Base-by-base conservation (phyloP, 2,888 invertebrate genomes). In the Lacanobia oleracea region DNA sequence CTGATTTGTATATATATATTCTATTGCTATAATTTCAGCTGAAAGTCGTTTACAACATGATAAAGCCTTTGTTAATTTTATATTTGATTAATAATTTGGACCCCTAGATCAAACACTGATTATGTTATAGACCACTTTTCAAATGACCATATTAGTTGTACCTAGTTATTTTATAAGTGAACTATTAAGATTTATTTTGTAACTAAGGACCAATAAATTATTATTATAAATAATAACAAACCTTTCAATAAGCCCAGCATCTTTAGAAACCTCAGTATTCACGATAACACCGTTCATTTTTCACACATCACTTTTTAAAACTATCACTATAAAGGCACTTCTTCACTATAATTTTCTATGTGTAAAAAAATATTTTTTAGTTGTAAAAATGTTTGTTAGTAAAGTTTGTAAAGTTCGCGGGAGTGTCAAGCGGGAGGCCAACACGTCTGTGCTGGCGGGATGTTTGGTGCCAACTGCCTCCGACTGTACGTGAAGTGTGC, bases 231-330 rank as follows among this genome's bases (percentile, higher is more conserved):
- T 0, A 3, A 14, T 33, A 61, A 50, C 79, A 80, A 72, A 88
- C 90, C 88, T 89, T 83, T 93, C 91, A 81, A 88, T 82, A 73
- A 91, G 90, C 76, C 89, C 91, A 82, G 88, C 90, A 86, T 87
- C 90, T 81, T 90, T 89, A 67, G 78, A 79, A 67, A 88, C 85
- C 76, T 91, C 91, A 76, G 85, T 73, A 70, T 90, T 88, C 18
- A 88, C 76, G 2, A 89, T 84, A 48, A 92, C 86, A 77, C 92
- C 91, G 84, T 92, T 93, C 93, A 93, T 92, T 76, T 48, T 86
- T 77, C 40, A 88, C 85, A 85, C 85, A 77, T 84, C 82, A 80
- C 77, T 84, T 81, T 40, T 70, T 14, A 72, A 67, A 77, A 53
- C 8, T 81, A 56, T 80, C 83, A 86, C 84, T 79, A 78, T 69